phyloP scores from a whole-genome alignment of 2,797 vertebrate species.

The Rhinogobio ventralis region DNA sequence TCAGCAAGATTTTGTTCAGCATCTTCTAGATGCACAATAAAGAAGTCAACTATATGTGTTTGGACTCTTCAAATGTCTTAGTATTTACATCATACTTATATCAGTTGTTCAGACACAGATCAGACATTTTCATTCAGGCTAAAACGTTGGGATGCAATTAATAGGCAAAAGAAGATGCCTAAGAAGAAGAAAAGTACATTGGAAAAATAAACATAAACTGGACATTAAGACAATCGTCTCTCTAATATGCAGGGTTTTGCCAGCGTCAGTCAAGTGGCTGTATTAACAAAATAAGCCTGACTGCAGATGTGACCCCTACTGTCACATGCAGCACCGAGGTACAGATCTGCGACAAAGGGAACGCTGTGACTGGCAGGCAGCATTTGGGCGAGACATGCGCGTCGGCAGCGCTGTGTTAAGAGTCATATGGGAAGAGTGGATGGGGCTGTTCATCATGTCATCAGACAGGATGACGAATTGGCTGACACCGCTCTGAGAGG shows the following conservation, averaged over 20 bases:
- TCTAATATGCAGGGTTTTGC: slow-evolving; percentile 6
- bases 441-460: slow-evolving; percentile 78
- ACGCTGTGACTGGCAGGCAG: slow-evolving; percentile 61
- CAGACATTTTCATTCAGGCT: not conserved
- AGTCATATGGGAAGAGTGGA: slow-evolving; percentile 66
- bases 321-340: slow-evolving; percentile 22
- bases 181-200: not conserved
- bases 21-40: not conserved
- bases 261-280: slow-evolving; percentile 33
- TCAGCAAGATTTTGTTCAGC: not conserved
- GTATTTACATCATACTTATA: not conserved
- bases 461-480: slow-evolving; percentile 80
- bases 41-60: not conserved
- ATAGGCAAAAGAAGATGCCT: not conserved
- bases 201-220: not conserved
- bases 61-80: slow-evolving; percentile 2
- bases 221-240: not conserved
- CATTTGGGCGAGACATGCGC: slow-evolving; percentile 62
- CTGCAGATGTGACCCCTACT: slow-evolving; percentile 40
- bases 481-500: slow-evolving; percentile 75
- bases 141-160: not conserved
- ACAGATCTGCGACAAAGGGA: slow-evolving; percentile 54
- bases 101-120: slow-evolving; percentile 5
- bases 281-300: slow-evolving; percentile 39
- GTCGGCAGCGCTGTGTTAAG: slow-evolving; percentile 68